phyloP scores from a whole-genome alignment of 1,140 invertebrate genomes.

The Melanaphis sacchari region DNA sequence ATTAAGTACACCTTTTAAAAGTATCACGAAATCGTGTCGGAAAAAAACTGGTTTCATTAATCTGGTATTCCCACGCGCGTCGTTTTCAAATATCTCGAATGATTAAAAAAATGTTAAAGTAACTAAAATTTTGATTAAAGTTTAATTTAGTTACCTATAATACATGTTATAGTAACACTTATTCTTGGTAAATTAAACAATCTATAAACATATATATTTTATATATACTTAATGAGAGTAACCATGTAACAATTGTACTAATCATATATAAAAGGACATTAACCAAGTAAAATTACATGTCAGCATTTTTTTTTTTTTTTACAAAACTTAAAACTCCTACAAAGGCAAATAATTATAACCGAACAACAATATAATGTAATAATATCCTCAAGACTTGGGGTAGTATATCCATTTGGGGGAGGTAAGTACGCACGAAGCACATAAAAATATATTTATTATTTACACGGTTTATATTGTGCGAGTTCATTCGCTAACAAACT shows the following conservation, averaged over 20 bases:
- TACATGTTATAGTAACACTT: background rate
- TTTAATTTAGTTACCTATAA: background rate
- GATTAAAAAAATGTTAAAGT: constrained; percentile 19
- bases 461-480: constrained; percentile 25
- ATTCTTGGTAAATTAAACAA: background rate
- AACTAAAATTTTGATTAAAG: constrained; percentile 34
- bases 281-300: background rate
- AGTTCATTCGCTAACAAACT: constrained; percentile 8
- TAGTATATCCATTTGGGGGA: background rate
- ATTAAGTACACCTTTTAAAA: constrained; percentile 28
- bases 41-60: constrained; percentile 37
- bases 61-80: constrained; percentile 35
- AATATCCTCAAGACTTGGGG: background rate
- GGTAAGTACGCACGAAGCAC: constrained; percentile 8
- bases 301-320: background rate
- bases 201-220: background rate
- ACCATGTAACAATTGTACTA: background rate
- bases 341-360: background rate
- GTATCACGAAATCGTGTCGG: constrained; percentile 36
- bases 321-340: background rate
- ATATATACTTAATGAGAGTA: too few species aligned
- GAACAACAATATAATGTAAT: constrained; percentile 21
- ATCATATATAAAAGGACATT: background rate
- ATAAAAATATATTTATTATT: constrained; percentile 54
- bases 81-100: background rate